Evolutionary conservation across 1,140 invertebrate genomes (phyloP), one percentile per base, ranked within the genome.

Genomic region (Drosophila kurseongensis): DNA sequence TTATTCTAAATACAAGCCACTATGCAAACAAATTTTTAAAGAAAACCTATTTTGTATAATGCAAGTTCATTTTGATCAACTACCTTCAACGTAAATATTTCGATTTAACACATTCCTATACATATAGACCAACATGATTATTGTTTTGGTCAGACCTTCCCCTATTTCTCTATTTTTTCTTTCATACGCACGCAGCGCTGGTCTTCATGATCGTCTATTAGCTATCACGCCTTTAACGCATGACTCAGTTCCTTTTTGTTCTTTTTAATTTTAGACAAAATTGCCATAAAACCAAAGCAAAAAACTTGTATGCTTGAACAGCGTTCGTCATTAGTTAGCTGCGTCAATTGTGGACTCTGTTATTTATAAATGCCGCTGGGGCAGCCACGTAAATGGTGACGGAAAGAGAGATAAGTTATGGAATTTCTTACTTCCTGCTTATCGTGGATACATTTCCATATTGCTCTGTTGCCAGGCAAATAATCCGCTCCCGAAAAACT

Each of bases 141-240:
- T 47, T 7, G 27, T 55, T 32, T 32, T 32, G 32, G 13, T 29
- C 8, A 32, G 23, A 36, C 12, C 27, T 35, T 57, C 12, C 7
- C 8, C n/a, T 12, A 35, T 42, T 65, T 54, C 27, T 50, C 16
- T n/a, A 36, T 16, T 50, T 44, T 14, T 56, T 38, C 4, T 18
- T 14, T 41, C 36, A 23, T 13, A 48, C 23, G 38, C 44, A 38
- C 42, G 35, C n/a, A 44, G 27, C 27, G 16, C 36, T 14, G 59
- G 18, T 73, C 59, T 51, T 59, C n/a, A 40, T 58, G 59, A 60
- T 77, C 51, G 14, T 57, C 23, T 38, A 55, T 13, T 62, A 54
- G 63, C 55, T 88, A 88, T 86, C 83, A 86, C 84, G 83, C 83
- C 77, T 74, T 56, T 51, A 51, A 52, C 76, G 60, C 83, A 73